These are phyloP conservation scores for Malurus alboscapulatus DNA, from an alignment of 2,113 vertebrate genomes.

Conservation along the genomic window DNA sequence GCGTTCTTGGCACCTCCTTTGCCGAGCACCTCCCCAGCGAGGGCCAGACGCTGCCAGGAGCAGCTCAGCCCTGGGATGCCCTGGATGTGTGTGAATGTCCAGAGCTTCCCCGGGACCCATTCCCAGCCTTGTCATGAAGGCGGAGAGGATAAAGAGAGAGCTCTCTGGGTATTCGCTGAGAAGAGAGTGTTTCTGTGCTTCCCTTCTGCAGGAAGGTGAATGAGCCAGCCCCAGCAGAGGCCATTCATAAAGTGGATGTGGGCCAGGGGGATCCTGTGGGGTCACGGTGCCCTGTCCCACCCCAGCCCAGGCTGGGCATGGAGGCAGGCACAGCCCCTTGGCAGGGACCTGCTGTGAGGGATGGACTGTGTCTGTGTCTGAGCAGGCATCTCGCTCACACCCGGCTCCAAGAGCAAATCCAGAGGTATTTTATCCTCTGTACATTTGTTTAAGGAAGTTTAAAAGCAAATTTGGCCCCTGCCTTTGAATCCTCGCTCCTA, in stretches of 20 bases:
- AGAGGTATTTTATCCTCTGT: conserved; percentile 51
- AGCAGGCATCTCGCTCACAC: neutral
- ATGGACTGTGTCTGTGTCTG: neutral
- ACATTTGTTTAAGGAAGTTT: conserved; percentile 68
- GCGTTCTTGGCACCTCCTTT: neutral
- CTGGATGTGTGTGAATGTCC: neutral
- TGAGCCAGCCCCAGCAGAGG: neutral
- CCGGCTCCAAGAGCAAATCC: conserved; percentile 30
- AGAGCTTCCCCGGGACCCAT: neutral
- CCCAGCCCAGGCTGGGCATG: neutral
- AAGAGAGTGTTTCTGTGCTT: neutral
- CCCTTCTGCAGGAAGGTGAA: neutral
- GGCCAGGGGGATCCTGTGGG: neutral
- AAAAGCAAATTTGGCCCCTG: conserved; percentile 82
- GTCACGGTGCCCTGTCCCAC: fast-evolving
- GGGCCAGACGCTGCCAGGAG: fast-evolving
- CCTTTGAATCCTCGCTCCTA: conserved; percentile 64
- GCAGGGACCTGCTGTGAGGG: neutral
- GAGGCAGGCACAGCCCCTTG: neutral
- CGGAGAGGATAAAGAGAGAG: neutral
- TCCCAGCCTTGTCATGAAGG: neutral
- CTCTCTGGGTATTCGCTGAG: neutral
- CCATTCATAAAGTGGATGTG: neutral
- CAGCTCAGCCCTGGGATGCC: neutral
- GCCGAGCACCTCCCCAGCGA: fast-evolving